A percentile compares a stretch with the other conserved stretches of the same genome.
Evolutionary conservation across 2,113 vertebrate genomes (phyloP).

Genomic region (Anhinga anhinga): DNA sequence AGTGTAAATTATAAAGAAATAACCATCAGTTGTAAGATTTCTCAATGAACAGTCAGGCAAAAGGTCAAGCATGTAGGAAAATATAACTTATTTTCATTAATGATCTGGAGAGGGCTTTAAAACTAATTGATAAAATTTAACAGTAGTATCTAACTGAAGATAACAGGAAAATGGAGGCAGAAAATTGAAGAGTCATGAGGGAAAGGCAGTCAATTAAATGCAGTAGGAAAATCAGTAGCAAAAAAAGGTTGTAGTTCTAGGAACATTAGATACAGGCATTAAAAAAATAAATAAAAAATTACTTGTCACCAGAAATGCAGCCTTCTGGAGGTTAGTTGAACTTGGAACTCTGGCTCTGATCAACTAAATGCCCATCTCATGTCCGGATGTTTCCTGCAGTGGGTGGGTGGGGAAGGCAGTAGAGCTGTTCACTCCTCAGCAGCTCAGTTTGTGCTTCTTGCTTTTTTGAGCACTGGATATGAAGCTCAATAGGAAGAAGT

Average conservation of each 20-base stretch:
- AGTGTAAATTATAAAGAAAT: neutral
- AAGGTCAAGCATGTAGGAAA: neutral
- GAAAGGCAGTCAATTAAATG: neutral
- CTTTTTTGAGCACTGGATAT: neutral
- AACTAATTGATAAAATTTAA: neutral
- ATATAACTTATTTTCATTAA: neutral
- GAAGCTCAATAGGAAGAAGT: neutral
- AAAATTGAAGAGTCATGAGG: neutral
- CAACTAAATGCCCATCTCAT: neutral
- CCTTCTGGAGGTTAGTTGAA: neutral
- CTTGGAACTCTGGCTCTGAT: neutral
- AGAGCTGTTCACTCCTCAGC: neutral
- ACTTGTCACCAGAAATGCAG: neutral
- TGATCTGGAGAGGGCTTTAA: neutral
- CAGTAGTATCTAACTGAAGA: neutral
- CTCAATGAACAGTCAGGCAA: neutral
- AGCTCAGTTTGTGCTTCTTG: neutral
- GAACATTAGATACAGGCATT: neutral
- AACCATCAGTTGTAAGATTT: neutral
- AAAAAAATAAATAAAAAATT: neutral
- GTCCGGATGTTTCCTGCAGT: accelerated
- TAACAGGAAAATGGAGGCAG: neutral
- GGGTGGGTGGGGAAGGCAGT: neutral
- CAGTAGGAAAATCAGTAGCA: neutral
- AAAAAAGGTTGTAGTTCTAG: neutral